phyloP scores from a whole-genome alignment of 1,140 invertebrate species.

The Drosophila lini region DNA sequence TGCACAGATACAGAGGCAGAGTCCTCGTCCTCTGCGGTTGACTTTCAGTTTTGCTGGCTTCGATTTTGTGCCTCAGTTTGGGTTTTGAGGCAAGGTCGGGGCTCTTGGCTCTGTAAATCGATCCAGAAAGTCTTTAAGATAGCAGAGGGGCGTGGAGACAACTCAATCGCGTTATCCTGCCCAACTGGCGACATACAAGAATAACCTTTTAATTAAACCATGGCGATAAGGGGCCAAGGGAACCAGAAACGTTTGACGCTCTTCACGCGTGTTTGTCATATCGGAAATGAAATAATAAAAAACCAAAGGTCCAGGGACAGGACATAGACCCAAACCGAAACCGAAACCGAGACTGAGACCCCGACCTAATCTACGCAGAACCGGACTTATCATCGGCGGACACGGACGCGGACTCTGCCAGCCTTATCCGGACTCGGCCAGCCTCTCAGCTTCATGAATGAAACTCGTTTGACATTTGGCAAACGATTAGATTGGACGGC shows the following conservation, averaged over 20 bases:
- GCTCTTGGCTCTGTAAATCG: conserved; percentile 4
- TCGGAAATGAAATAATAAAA: conserved; percentile 45
- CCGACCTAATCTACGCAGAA: conserved; percentile 22
- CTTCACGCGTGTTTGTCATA: conserved; percentile 75
- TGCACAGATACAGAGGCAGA: neutral
- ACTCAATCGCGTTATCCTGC: conserved; percentile 64
- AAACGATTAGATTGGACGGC: conserved; percentile 69
- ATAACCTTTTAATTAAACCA: conserved; percentile 84
- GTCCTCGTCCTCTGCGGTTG: conserved; percentile 35
- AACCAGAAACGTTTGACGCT: conserved; percentile 64
- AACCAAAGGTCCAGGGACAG: neutral
- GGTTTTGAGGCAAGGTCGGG: conserved; percentile 34
- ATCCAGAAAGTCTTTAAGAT: conserved; percentile 74
- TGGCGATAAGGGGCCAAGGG: conserved; percentile 42
- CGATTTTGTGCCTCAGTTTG: conserved; percentile 5
- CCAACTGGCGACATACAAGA: conserved; percentile 65
- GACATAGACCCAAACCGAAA: neutral
- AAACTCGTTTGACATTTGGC: conserved; percentile 70
- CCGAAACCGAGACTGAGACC: neutral
- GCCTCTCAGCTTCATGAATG: conserved; percentile 51
- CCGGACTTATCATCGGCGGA: conserved; percentile 23
- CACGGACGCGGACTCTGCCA: conserved; percentile 28
- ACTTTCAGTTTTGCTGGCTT: conserved; percentile 68
- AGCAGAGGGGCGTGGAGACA: conserved; percentile 32
- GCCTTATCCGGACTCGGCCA: neutral